Percentiles rank a stretch among this genome's conserved stretches.
These are phyloP conservation scores for Pseudorectes ferrugineus DNA, from an alignment of 2,113 vertebrate genomes.

Conservation along the genomic window DNA sequence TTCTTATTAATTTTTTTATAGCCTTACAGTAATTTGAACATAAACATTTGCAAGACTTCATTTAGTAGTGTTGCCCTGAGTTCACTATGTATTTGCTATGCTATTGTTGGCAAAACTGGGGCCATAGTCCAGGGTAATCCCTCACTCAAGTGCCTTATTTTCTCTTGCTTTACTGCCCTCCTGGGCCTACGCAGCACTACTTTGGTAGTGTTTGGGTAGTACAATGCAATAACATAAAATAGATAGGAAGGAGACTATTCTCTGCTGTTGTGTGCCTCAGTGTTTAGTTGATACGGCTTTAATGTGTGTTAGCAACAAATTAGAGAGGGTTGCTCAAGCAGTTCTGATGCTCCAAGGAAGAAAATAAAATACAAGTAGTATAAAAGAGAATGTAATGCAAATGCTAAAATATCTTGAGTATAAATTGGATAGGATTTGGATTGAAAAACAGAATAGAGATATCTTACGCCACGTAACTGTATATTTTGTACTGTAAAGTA, in stretches of 20 bases:
- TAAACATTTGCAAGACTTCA: not conserved
- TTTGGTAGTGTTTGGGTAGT: not conserved
- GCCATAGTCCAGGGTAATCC: not conserved
- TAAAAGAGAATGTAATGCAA: not conserved
- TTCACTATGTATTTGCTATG: not conserved
- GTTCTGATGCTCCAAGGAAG: not conserved
- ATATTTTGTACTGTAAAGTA: not conserved
- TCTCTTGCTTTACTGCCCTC: not conserved
- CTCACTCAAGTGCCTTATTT: not conserved
- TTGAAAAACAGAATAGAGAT: not conserved
- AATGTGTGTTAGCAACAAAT: not conserved
- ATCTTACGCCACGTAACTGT: not conserved
- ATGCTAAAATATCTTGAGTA: not conserved
- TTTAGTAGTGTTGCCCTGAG: not conserved
- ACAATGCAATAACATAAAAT: not conserved
- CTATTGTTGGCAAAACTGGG: not conserved
- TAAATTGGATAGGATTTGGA: not conserved
- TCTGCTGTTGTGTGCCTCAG: not conserved
- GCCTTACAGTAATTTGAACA: not conserved
- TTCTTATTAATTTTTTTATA: not conserved
- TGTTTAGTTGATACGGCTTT: not conserved
- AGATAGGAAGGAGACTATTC: not conserved
- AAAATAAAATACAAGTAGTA: not conserved
- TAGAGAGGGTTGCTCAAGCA: not conserved
- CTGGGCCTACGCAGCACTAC: not conserved